These are phyloP conservation scores for Exocentrus adspersus DNA, from an alignment of 2,888 invertebrate genomes.

Conservation along the genomic window DNA sequence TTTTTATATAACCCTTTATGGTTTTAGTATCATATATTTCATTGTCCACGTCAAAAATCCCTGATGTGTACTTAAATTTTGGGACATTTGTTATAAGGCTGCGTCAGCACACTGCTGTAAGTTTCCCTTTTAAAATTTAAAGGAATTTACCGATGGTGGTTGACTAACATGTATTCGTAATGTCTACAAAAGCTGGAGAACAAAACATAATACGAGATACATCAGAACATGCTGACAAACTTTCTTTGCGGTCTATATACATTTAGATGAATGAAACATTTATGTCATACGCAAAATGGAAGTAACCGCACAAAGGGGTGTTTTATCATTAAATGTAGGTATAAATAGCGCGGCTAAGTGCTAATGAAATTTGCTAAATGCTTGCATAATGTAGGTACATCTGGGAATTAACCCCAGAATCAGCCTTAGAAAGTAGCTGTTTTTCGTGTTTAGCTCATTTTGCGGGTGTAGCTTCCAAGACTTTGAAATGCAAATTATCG, in stretches of 20 bases:
- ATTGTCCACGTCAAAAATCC: no score
- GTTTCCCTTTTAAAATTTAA: no score
- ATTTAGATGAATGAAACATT: not conserved
- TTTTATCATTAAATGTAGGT: conserved; percentile 1
- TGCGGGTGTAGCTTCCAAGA: not conserved
- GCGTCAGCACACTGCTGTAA: no score
- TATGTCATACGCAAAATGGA: not conserved
- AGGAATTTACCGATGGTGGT: no score
- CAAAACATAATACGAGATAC: not conserved
- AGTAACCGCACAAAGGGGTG: not conserved
- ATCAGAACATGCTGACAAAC: not conserved
- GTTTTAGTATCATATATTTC: no score
- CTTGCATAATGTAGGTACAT: not conserved
- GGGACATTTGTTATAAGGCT: no score
- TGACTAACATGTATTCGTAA: not conserved
- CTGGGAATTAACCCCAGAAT: not conserved
- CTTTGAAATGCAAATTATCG: not conserved
- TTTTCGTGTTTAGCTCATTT: no score
- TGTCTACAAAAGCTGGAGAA: not conserved
- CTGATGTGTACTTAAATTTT: no score
- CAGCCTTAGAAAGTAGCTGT: no score
- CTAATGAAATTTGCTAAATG: not conserved
- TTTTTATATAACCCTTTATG: no score
- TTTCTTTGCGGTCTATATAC: not conserved
- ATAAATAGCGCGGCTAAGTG: not conserved